Evolutionary conservation across 2,797 vertebrate genomes (phyloP).

Genomic region (Avahi laniger): DNA sequence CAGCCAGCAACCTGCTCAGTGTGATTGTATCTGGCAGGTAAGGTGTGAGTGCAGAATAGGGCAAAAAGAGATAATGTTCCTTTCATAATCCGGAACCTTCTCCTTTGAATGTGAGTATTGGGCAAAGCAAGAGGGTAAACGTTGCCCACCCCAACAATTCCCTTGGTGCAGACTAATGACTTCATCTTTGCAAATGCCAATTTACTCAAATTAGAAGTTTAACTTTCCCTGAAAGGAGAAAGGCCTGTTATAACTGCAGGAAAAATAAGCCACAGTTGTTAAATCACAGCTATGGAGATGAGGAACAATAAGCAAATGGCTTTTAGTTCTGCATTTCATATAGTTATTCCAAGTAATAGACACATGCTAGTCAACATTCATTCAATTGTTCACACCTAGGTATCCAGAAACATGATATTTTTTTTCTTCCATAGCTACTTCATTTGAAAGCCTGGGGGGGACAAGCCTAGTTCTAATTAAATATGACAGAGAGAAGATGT

Average conservation of each 20-base stretch:
- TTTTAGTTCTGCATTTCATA: neutral
- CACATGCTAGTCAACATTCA: neutral
- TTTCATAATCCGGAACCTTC: neutral
- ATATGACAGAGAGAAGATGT: neutral
- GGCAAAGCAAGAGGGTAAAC: neutral
- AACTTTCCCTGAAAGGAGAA: conserved; percentile 9
- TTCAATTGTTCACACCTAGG: neutral
- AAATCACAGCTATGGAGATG: neutral
- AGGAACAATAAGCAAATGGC: neutral
- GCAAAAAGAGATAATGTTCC: neutral
- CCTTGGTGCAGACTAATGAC: neutral
- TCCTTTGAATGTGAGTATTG: neutral
- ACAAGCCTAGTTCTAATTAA: neutral
- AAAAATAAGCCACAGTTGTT: neutral
- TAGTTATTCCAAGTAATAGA: neutral
- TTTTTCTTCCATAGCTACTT: neutral
- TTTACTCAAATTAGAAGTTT: conserved; percentile 6
- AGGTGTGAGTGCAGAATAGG: neutral
- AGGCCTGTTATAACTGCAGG: neutral
- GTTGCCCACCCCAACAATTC: neutral
- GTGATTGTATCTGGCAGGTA: neutral
- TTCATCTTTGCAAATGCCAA: neutral
- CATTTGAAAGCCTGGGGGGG: neutral
- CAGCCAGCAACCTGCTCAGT: neutral
- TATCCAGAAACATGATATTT: neutral